Base-by-base conservation (phyloP, 2,888 invertebrate species). In the Pyrocoelia pectoralis region DNA sequence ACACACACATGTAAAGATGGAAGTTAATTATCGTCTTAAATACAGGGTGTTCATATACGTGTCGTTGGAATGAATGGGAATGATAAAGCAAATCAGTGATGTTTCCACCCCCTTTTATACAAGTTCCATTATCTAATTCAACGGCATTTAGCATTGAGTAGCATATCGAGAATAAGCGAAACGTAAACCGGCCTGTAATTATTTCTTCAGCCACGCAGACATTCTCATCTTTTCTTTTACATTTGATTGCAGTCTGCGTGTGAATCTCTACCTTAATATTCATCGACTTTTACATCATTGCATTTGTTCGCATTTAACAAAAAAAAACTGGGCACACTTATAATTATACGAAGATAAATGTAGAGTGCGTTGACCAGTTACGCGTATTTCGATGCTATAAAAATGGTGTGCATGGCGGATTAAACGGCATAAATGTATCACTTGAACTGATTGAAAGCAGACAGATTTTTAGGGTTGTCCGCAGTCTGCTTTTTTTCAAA, bases 101-200 rank as follows among this genome's bases (percentile, higher is more conserved):
- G 65, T 62, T 54, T 64, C 63, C 46, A 46, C 70, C 70, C 69
- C 73, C 24, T 24, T 69, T 72, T 69, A 68, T 64, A 66, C 71
- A 69, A 70, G 67, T 73, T 69, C 73, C 70, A 70, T 70, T 72
- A 69, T 73, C 72, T 71, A 72, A 68, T 70, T 53, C 63, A 61
- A 70, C 65, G 62, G 65, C 73, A 68, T 75, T 74, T 76, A 75
- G 72, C 76, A 70, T 71, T 69, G 69, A 70, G 68, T 73, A 70
- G 72, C 72, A 73, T 76, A 77, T 76, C 77, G 75, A 72, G 76
- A 76, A 72, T 74, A 74, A 59, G 74, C 69, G 73, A 75, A 77
- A 73, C 73, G 69, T 74, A 18, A 33, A 46, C 76, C 77, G 77
- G 75, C 74, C 78, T 79, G 75, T 79, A 79, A 79, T 79, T 79